These are phyloP conservation scores for Venusia cambrica DNA, from an alignment of 2,888 invertebrate genomes.

Conservation along the genomic window DNA sequence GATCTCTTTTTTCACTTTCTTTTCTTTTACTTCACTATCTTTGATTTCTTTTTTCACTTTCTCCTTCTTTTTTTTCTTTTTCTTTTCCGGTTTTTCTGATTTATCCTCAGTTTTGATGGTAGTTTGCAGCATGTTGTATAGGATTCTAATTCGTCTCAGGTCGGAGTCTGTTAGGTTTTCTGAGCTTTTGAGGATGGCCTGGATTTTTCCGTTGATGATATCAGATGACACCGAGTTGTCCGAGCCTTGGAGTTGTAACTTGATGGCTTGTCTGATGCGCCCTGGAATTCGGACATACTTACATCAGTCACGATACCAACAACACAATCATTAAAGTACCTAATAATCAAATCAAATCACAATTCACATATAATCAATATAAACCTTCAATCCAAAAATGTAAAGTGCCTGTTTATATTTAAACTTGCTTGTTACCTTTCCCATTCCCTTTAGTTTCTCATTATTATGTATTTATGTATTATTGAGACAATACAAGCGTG, in stretches of 20 bases:
- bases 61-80: slow-evolving; percentile 26
- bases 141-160: slow-evolving; percentile 56
- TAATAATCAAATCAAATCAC: no score
- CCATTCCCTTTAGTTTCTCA: no score
- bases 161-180: slow-evolving; percentile 47
- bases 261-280: slow-evolving; percentile 56
- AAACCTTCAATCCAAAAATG: no score
- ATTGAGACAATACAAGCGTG: no score
- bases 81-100: slow-evolving; percentile 19
- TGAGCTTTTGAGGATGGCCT: slow-evolving; percentile 44
- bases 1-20: slow-evolving; percentile 18
- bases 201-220: slow-evolving; percentile 58
- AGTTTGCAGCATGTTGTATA: slow-evolving; percentile 63
- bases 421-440: no score
- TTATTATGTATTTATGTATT: no score
- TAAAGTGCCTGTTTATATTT: no score
- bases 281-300: slow-evolving; percentile 43
- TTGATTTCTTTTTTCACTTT: slow-evolving; percentile 10
- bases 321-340: no score
- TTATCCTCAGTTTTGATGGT: slow-evolving; percentile 25
- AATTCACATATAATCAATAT: no score
- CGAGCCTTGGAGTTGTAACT: slow-evolving; percentile 48
- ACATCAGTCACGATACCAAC: no score
- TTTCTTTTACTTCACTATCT: slow-evolving; percentile 15
- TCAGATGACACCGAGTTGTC: slow-evolving; percentile 37